Percentiles rank a stretch among this genome's conserved stretches.
Conservation (phyloP, 2,113 vertebrate species). For the Sapajus apella region DNA sequence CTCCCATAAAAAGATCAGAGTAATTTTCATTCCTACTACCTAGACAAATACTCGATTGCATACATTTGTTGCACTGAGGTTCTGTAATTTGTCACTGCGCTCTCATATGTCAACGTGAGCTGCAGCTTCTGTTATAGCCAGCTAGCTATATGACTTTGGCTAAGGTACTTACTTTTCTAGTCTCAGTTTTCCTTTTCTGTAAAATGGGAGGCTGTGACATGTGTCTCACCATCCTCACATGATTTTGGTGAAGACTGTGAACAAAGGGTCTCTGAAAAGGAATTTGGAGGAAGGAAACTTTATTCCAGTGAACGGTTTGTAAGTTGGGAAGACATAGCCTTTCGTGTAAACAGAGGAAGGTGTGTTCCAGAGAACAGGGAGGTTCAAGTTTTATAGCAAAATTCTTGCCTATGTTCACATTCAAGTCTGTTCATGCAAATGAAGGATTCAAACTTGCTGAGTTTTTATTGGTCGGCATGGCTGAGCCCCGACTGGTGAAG, state of each 20-base stretch:
- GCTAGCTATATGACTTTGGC: neutral
- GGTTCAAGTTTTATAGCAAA: no score
- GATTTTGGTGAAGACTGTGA: neutral
- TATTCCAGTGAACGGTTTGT: no score
- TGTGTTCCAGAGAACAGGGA: no score
- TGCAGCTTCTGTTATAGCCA: neutral
- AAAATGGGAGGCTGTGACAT: neutral
- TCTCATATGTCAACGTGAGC: neutral
- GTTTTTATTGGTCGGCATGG: neutral
- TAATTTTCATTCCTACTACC: slow-evolving; percentile 81
- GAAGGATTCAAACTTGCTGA: neutral
- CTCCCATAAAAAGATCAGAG: slow-evolving; percentile 63
- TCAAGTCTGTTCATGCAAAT: neutral
- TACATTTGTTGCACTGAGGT: slow-evolving; percentile 78
- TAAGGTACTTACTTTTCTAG: neutral
- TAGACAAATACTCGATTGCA: slow-evolving; percentile 82
- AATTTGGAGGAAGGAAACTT: no score
- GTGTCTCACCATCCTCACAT: neutral
- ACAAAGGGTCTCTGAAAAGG: no score
- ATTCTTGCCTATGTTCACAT: neutral
- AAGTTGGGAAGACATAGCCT: no score
- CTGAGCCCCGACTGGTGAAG: neutral
- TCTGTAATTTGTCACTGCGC: slow-evolving; percentile 69
- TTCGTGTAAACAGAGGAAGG: no score
- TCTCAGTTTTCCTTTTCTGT: slow-evolving; percentile 28